Base-by-base conservation (phyloP, 1,140 invertebrate species). In the Brachionus koreanus region DNA sequence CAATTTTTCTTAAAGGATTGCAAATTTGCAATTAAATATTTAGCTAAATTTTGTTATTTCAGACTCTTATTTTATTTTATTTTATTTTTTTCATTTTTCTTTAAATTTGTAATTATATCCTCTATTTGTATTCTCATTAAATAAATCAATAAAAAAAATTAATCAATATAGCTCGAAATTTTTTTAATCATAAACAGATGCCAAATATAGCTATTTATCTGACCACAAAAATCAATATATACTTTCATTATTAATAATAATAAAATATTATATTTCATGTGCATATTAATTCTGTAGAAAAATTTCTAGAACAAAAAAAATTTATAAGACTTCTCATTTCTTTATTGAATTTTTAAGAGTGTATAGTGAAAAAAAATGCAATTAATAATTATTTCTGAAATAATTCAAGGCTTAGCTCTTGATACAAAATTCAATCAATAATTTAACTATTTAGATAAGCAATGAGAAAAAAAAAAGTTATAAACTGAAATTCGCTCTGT, bases 161-260 rank as follows among this genome's bases (percentile, higher is more conserved):
- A 42, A 42, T 42, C 39, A 42, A 42, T 42, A 29, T 1, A 42
- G 39, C 12, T 42, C 6, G 6, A 42, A 42, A 29, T 29, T 57
- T 57, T n/a, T 19, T 23, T 52, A 57, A 16, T 25, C 49, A 57
- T 57, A 57, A 57, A 57, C 49, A 57, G 49, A 57, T 57, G 49
- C 49, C n/a, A 19, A 57, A 9, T 57, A 9, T 57, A 2, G n/a
- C 49, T 57, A n/a, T 7, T 9, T 57, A 57, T 57, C 19, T 57
- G 49, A 57, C 49, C 49, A 57, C 49, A 57, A 57, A 57, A 57
- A 57, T 57, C 49, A 57, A 57, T 57, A 57, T 57, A 57, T 49
- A 49, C 16, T 46, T 12, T 7, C 7, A 57, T 23, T n/a, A n/a
- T n/a, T 9, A 57, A 57, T 57, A 57, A 57, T 57, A 57, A 57